A percentile compares a stretch with the other conserved stretches of the same genome.
Conservation (phyloP, 2,888 invertebrate species). For the Muscina levida region DNA sequence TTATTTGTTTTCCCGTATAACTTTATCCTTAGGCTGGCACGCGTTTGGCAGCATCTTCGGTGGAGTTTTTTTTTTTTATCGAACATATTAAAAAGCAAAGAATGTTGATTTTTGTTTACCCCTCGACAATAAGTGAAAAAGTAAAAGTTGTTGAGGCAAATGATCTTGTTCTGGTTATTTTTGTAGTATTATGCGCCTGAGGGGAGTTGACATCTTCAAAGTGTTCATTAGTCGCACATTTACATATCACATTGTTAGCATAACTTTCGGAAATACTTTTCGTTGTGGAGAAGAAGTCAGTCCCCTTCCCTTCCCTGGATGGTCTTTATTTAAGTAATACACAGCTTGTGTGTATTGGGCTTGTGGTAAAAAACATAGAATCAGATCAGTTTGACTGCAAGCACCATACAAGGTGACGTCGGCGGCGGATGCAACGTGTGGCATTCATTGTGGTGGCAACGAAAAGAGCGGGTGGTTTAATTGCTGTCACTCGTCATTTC, state of each 20-base stretch:
- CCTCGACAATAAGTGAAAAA: not conserved
- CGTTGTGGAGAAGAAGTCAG: not conserved
- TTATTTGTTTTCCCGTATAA: constrained; percentile 3
- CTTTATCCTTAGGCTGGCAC: constrained; percentile 54
- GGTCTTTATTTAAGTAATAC: constrained; percentile 6
- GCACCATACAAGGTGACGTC: constrained; percentile 15
- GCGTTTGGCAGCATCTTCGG: constrained; percentile 59
- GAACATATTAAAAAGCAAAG: not conserved
- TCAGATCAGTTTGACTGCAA: no score
- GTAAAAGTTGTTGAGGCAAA: constrained; percentile 2
- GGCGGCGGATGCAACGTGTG: constrained; percentile 50
- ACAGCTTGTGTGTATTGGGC: constrained; percentile 1
- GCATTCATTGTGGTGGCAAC: constrained; percentile 52
- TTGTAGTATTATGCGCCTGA: constrained; percentile 18
- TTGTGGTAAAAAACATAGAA: constrained; percentile 7
- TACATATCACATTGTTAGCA: constrained; percentile 75
- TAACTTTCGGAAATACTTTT: constrained; percentile 42
- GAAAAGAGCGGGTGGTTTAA: constrained; percentile 48
- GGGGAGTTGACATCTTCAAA: constrained; percentile 68
- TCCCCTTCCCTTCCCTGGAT: not conserved
- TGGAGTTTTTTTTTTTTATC: constrained; percentile 33
- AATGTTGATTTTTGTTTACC: not conserved
- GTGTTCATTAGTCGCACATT: constrained; percentile 78
- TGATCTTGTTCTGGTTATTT: constrained; percentile 55
- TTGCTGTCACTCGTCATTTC: constrained; percentile 63